Evolutionary conservation across 53 echinoderm and acorn worm genomes (phyloP), one percentile per base, ranked within the genome.

Genomic region (Antedon mediterranea): DNA sequence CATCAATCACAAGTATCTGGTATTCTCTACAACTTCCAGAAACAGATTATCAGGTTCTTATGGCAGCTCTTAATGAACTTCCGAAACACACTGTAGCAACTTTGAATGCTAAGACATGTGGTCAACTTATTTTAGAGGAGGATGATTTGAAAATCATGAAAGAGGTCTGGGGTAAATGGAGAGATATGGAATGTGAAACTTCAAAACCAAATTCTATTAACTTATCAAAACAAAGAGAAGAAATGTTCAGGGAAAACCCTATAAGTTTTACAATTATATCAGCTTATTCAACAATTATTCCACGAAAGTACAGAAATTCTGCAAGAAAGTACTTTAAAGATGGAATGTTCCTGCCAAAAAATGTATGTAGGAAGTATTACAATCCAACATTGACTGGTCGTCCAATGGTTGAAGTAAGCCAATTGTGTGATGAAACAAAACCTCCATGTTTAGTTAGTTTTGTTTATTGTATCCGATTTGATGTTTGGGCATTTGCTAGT

Each of bases 311-410:
- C 43, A 15, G 30, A 11, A 76, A 71, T 30, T 85, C 76, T 32
- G 81, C 81, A 72, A 42, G 31, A 41, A 72, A 85, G 13, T 85
- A 81, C 81, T 81, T 85, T 29, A 2, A 74, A 26, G 31, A 81
- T 30, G 85, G 85, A 32, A 28, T 81, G 27, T 85, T 85, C 73
- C 31, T 85, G 34, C 73, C 81, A 28, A 41, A 72, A 6, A 27
- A 72, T 41, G 33, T 31, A 18, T 30, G 72, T 32, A 44, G 34
- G 14, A 43, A 74, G 26, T 32, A 43, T 8, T 81, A 85, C 81
- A 85, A 85, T n/a, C 85, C 85, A 15, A 85, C 85, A 33, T 72
- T 85, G 31, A 85, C 81, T 29, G 85, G 85, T 0, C 32, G 33
- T 18, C 28, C 34, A 77, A 30, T 28, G 31, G 76, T 37, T 72